A percentile compares a stretch with the other conserved stretches of the same genome.
Evolutionary conservation across 2,888 invertebrate species (phyloP).

Genomic region (Chymomyza procnemis): DNA sequence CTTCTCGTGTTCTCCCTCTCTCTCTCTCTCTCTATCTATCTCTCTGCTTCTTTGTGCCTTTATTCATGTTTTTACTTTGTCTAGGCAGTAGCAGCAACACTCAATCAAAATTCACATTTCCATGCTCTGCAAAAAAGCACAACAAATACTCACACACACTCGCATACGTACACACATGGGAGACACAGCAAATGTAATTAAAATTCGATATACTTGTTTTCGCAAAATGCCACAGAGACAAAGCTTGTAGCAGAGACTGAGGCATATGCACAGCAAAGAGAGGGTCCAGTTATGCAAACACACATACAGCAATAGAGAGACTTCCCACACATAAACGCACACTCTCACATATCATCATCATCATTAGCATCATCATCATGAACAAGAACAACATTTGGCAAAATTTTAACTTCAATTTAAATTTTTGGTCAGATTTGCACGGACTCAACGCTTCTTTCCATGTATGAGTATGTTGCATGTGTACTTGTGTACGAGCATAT

Average conservation of each 20-base stretch:
- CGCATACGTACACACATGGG: neutral
- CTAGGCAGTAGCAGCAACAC: conserved; percentile 27
- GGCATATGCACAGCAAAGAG: conserved; percentile 8
- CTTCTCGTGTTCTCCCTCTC: neutral
- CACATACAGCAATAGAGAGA: neutral
- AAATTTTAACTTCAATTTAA: conserved; percentile 71
- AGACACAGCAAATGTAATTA: conserved; percentile 67
- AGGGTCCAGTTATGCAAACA: conserved; percentile 33
- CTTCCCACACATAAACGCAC: conserved; percentile 40
- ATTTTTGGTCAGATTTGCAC: conserved; percentile 74
- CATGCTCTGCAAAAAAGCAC: conserved; percentile 47
- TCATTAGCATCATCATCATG: conserved; percentile 18
- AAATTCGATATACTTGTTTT: conserved; percentile 74
- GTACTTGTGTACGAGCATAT: conserved; percentile 1
- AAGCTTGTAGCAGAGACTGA: neutral
- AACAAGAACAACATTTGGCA: conserved; percentile 16
- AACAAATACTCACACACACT: conserved; percentile 27
- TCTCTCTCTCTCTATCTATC: neutral
- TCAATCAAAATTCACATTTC: conserved; percentile 73
- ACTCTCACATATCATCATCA: conserved; percentile 55
- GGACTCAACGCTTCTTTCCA: conserved; percentile 49
- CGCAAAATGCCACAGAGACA: conserved; percentile 58
- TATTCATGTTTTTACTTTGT: neutral
- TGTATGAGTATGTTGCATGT: conserved; percentile 3
- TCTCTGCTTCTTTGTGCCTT: neutral